phyloP scores from a whole-genome alignment of 53 echinoderm and acorn worm species.

The Antedon mediterranea region DNA sequence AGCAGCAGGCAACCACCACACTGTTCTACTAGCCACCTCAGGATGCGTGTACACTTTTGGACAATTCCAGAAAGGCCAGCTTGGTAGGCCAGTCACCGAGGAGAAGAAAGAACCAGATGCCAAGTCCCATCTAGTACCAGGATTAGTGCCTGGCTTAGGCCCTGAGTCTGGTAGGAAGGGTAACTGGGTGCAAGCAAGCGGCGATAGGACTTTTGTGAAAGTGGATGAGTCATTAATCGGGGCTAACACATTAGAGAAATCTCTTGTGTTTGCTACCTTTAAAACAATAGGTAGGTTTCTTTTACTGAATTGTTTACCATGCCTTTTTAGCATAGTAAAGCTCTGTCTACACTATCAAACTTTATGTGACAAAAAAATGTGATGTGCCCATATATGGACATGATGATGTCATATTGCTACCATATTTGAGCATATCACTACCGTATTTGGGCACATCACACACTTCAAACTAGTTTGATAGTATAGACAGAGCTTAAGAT shows the following conservation, averaged over 20 bases:
- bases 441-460: too few relatives aligned
- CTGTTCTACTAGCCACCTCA: slow-evolving; percentile 44
- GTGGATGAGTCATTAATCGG: slow-evolving; percentile 88
- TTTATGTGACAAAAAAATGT: too few relatives aligned
- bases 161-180: slow-evolving; percentile 57
- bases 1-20: slow-evolving; percentile 85
- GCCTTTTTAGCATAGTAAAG: not conserved
- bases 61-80: slow-evolving; percentile 83
- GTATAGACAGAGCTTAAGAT: too few relatives aligned
- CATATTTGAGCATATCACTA: too few relatives aligned
- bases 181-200: slow-evolving; percentile 74
- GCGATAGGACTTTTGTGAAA: slow-evolving; percentile 81
- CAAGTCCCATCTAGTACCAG: slow-evolving; percentile 50
- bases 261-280: slow-evolving; percentile 79
- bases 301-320: not conserved
- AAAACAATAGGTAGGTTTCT: slow-evolving; percentile 40
- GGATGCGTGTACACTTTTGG: slow-evolving; percentile 78
- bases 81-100: slow-evolving; percentile 62
- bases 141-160: slow-evolving; percentile 57
- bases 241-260: slow-evolving; percentile 71
- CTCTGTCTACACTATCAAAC: too few relatives aligned
- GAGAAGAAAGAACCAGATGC: slow-evolving; percentile 62
- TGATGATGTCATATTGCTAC: too few relatives aligned
- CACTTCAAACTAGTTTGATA: too few relatives aligned
- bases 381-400: too few relatives aligned